Percentiles rank a stretch among this genome's conserved stretches.
These are phyloP conservation scores for Vesta saturnalis DNA, from an alignment of 2,888 invertebrate genomes.

Conservation along the genomic window DNA sequence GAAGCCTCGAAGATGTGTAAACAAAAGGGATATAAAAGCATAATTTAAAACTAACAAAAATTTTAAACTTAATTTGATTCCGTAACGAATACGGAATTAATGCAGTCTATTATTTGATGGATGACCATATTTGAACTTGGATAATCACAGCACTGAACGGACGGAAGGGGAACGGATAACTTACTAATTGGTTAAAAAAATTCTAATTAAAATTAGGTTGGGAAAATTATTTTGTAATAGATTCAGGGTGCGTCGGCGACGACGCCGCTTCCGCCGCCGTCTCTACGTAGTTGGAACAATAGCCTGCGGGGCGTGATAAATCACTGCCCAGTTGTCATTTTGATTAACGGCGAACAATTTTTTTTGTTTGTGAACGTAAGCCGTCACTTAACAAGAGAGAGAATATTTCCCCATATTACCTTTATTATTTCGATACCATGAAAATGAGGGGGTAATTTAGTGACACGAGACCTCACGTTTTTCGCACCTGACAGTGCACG, in stretches of 20 bases:
- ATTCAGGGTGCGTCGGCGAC: neutral
- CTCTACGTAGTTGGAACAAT: neutral
- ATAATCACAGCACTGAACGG: neutral
- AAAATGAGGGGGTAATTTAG: constrained; percentile 2
- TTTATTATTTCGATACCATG: neutral
- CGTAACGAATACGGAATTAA: neutral
- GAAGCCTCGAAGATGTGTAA: constrained; percentile 2
- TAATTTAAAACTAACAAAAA: constrained; percentile 6
- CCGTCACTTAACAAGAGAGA: constrained; percentile 4
- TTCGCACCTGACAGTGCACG: constrained; percentile 9
- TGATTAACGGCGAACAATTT: constrained; percentile 9
- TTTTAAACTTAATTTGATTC: neutral
- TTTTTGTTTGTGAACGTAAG: neutral
- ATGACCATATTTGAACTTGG: constrained; percentile 4
- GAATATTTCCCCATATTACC: neutral
- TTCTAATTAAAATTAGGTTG: neutral
- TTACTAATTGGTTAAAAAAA: constrained; percentile 6
- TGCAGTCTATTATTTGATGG: constrained; percentile 9
- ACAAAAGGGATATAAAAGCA: neutral
- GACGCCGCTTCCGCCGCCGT: neutral
- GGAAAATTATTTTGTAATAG: neutral
- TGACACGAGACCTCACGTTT: constrained; percentile 10
- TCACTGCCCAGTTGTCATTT: constrained; percentile 7
- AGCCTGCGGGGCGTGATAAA: constrained; percentile 5
- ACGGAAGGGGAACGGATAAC: neutral